These are phyloP conservation scores for Tyrannus savana DNA, from an alignment of 2,113 vertebrate species.

Conservation along the genomic window DNA sequence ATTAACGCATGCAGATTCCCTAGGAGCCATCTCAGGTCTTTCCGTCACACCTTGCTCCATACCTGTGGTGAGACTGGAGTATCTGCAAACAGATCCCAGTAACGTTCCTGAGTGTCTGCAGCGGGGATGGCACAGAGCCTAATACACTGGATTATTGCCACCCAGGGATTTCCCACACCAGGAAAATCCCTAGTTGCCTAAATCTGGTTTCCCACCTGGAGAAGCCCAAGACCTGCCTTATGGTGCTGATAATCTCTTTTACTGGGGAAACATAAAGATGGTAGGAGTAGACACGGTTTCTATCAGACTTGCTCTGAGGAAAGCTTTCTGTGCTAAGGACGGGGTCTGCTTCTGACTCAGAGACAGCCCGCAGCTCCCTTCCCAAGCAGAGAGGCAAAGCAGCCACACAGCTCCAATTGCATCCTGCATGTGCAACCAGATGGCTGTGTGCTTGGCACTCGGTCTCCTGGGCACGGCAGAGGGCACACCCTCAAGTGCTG, in stretches of 20 bases:
- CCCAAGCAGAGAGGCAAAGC: background rate
- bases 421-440: background rate
- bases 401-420: background rate
- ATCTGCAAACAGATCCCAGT: background rate
- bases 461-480: background rate
- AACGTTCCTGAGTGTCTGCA: background rate
- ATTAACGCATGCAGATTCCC: background rate
- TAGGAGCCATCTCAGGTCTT: background rate
- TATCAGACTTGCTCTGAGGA: background rate
- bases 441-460: rapidly evolving
- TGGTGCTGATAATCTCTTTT: background rate
- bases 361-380: background rate
- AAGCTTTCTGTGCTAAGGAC: background rate
- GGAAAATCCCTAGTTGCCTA: background rate
- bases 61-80: background rate
- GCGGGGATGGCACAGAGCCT: background rate
- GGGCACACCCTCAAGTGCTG: background rate
- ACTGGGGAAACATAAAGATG: background rate
- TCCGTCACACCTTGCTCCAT: background rate
- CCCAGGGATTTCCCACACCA: background rate
- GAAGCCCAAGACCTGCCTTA: background rate
- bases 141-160: background rate
- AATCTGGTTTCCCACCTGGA: background rate
- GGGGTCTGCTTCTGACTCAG: background rate
- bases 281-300: background rate